Conservation (phyloP, 1,140 invertebrate species). For the Trichomalopsis sarcophagae region DNA sequence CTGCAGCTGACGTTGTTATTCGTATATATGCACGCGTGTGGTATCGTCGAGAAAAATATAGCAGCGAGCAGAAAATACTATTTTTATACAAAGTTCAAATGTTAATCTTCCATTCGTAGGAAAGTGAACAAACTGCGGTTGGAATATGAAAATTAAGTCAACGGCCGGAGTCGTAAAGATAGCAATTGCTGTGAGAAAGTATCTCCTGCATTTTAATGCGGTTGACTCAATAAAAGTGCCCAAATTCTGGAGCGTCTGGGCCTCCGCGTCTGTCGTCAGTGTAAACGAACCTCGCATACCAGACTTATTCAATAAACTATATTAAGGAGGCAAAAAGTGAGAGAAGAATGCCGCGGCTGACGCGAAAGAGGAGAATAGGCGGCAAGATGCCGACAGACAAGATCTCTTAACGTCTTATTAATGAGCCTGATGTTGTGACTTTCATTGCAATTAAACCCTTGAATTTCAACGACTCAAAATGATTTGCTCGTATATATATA, state of each 20-base stretch:
- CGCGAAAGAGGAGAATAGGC: conserved; percentile 43
- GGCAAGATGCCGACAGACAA: conserved; percentile 44
- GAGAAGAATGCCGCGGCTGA: conserved; percentile 23
- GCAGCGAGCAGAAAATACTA: too few relatives aligned
- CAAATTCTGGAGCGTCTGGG: conserved; percentile 46
- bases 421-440: conserved; percentile 53
- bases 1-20: not conserved
- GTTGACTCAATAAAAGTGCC: conserved; percentile 44
- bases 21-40: too few relatives aligned
- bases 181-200: conserved; percentile 52
- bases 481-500: conserved; percentile 19
- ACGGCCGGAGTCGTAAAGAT: conserved; percentile 2
- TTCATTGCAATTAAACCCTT: conserved; percentile 33
- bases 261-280: conserved; percentile 39
- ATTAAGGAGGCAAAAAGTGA: conserved; percentile 45
- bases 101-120: too few relatives aligned
- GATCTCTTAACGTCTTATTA: conserved; percentile 54
- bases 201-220: conserved; percentile 39
- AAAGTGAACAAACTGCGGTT: not conserved
- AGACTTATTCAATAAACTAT: conserved; percentile 69
- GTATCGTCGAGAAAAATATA: too few relatives aligned
- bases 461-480: conserved; percentile 24
- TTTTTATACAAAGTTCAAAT: too few relatives aligned
- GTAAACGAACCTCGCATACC: conserved; percentile 66
- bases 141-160: not conserved